Evolutionary conservation across 2,888 invertebrate genomes (phyloP).

Genomic region (Apamea sordens): DNA sequence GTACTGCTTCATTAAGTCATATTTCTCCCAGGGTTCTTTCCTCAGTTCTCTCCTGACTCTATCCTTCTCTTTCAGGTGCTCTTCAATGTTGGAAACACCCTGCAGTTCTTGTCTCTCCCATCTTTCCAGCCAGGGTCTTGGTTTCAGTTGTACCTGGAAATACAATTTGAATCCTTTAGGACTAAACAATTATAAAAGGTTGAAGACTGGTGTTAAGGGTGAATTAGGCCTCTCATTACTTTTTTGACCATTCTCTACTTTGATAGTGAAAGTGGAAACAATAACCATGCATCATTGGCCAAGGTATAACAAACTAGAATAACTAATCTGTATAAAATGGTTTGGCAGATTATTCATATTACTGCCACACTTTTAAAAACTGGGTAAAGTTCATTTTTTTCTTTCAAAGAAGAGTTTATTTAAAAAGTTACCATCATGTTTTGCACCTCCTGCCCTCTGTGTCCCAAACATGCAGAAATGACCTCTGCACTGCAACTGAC

Average conservation of each 20-base stretch:
- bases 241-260: not conserved
- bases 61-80: conserved; percentile 89
- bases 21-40: conserved; percentile 95
- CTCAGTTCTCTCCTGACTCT: conserved; percentile 89
- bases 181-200: not conserved
- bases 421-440: not conserved
- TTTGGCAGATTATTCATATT: not conserved
- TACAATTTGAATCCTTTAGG: not conserved
- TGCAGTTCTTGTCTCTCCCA: conserved; percentile 96
- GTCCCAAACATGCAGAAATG: no score
- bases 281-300: not conserved
- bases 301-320: not conserved
- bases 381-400: not conserved
- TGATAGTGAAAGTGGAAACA: not conserved
- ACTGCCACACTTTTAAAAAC: not conserved
- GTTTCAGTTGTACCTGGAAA: conserved; percentile 92
- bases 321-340: not conserved
- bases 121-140: conserved; percentile 96
- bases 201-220: not conserved
- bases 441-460: not conserved
- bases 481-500: no score
- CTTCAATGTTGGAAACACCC: conserved; percentile 92
- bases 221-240: not conserved
- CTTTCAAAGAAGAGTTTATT: not conserved
- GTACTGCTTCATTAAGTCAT: conserved; percentile 98